A percentile compares a stretch with the other conserved stretches of the same genome.
These are phyloP conservation scores for Drosophila histrio DNA, from an alignment of 2,888 invertebrate species.

Conservation along the genomic window DNA sequence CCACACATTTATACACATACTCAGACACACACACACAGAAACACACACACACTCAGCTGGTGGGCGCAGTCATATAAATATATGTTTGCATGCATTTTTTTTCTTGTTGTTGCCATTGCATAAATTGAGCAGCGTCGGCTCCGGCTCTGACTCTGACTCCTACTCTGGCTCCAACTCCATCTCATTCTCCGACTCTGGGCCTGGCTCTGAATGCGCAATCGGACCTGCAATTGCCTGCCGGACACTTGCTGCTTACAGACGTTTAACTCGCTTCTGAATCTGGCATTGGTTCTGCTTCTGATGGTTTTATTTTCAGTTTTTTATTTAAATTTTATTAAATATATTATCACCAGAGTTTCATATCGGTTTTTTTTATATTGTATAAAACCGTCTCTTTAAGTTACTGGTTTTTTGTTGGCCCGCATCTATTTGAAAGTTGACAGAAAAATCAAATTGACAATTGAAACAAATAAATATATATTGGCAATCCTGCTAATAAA, in stretches of 20 bases:
- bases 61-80: constrained; percentile 75
- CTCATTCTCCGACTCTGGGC: background rate
- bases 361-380: constrained; percentile 29
- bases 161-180: background rate
- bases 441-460: constrained; percentile 2
- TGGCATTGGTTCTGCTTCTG: constrained; percentile 13
- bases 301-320: constrained; percentile 48
- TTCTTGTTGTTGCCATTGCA: constrained; percentile 59
- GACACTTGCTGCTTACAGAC: constrained; percentile 76
- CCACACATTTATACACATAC: constrained; percentile 11
- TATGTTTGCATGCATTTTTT: constrained; percentile 71
- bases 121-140: constrained; percentile 66
- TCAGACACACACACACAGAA: background rate
- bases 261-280: constrained; percentile 51
- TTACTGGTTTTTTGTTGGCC: constrained; percentile 56
- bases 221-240: constrained; percentile 58
- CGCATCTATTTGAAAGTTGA: constrained; percentile 60
- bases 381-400: too few species aligned
- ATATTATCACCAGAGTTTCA: constrained; percentile 33
- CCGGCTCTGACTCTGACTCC: background rate
- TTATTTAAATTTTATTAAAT: constrained; percentile 47
- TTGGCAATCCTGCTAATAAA: too few species aligned
- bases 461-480: background rate
- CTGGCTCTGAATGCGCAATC: constrained; percentile 24
- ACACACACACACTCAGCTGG: constrained; percentile 58